These are phyloP conservation scores for Equus quagga DNA, from an alignment of 2,113 vertebrate species.

Conservation along the genomic window DNA sequence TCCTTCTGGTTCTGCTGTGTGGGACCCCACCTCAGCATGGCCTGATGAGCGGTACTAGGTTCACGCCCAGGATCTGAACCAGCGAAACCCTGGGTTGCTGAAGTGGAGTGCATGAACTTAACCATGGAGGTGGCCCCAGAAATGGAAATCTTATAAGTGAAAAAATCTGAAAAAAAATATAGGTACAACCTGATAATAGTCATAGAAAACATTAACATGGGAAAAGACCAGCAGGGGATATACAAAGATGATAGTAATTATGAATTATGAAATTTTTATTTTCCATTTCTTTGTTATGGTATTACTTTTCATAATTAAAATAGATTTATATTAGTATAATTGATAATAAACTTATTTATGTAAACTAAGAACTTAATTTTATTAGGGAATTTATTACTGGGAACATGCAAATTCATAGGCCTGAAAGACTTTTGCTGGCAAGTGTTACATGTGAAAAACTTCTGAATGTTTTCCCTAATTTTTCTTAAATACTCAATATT, in stretches of 20 bases:
- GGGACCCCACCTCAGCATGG: too few relatives aligned
- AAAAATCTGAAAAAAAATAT: constrained; percentile 22
- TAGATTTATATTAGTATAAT: constrained; percentile 4
- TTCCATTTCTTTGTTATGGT: neutral
- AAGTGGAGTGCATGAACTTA: too few relatives aligned
- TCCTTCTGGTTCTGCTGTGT: too few relatives aligned
- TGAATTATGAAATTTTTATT: neutral
- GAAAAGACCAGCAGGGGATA: neutral
- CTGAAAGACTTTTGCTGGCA: neutral
- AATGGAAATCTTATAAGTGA: neutral
- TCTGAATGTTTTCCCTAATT: neutral
- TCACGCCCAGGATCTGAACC: too few relatives aligned
- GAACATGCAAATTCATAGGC: neutral
- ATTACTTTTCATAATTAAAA: constrained; percentile 48
- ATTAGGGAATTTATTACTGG: constrained; percentile 51
- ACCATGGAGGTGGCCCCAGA: too few relatives aligned
- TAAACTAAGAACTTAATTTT: constrained; percentile 52
- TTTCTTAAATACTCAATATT: constrained; percentile 16
- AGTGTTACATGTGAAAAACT: constrained; percentile 5
- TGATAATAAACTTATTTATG: neutral
- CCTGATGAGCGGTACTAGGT: too few relatives aligned
- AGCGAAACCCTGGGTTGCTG: too few relatives aligned
- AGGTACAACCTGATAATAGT: neutral
- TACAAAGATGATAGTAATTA: neutral
- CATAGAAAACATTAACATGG: neutral